Evolutionary conservation across 2,113 vertebrate genomes (phyloP).

Genomic region (Engraulis encrasicolus): DNA sequence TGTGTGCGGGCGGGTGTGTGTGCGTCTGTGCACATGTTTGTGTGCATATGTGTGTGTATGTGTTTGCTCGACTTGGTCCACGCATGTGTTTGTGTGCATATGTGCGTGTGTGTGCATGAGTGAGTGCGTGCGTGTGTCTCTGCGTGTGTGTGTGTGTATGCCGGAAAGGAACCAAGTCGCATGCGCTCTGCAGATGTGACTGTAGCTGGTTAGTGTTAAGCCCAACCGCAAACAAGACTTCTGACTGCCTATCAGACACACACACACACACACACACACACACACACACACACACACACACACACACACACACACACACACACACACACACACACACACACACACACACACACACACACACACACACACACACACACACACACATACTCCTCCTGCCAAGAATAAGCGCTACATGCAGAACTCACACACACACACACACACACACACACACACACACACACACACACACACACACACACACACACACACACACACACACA

Average conservation of each 20-base stretch:
- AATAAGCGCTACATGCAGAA: too few relatives aligned
- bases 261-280: constrained; percentile 24
- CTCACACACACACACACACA: constrained; percentile 23
- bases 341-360: background rate
- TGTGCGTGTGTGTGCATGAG: background rate
- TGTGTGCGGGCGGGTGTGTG: too few relatives aligned
- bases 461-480: constrained; percentile 24
- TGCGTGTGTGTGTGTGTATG: constrained; percentile 30
- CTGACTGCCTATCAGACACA: background rate
- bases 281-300: background rate
- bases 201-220: constrained; percentile 2
- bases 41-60: background rate
- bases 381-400: too few relatives aligned
- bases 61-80: too few relatives aligned
- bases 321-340: constrained; percentile 38
- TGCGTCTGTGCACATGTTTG: too few relatives aligned
- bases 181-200: constrained; percentile 1
- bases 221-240: constrained; percentile 12
- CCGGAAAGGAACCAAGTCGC: background rate
- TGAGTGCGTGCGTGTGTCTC: constrained; percentile 16
- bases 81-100: background rate
- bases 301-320: background rate
- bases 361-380: constrained; percentile 28
- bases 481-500: constrained; percentile 7
- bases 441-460: constrained; percentile 7